phyloP scores from a whole-genome alignment of 2,797 vertebrate genomes.

The Typhlichthys subterraneus region DNA sequence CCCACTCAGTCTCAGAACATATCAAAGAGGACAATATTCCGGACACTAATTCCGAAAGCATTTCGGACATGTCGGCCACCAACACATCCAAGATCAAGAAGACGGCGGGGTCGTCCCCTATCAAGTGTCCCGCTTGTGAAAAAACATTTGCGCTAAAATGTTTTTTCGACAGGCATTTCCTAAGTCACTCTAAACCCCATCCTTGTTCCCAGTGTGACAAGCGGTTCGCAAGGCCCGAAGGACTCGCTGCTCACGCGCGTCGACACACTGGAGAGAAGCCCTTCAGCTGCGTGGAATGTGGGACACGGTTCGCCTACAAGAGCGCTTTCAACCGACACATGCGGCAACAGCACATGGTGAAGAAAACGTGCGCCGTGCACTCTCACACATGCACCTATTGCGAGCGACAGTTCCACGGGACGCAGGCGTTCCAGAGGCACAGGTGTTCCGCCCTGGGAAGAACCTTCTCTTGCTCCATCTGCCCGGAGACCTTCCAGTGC shows the following conservation, averaged over 20 bases:
- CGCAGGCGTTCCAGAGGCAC: slow-evolving; percentile 50
- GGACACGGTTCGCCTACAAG: slow-evolving; percentile 58
- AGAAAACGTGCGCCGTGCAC: neutral
- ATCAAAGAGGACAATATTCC: neutral
- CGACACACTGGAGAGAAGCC: slow-evolving; percentile 61
- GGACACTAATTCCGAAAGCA: neutral
- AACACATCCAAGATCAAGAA: neutral
- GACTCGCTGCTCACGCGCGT: slow-evolving; percentile 44
- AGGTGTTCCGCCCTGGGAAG: slow-evolving; percentile 50
- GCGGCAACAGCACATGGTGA: slow-evolving; percentile 41
- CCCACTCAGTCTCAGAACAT: neutral
- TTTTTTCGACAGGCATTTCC: slow-evolving; percentile 52
- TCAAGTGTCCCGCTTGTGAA: slow-evolving; percentile 47
- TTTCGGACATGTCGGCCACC: neutral
- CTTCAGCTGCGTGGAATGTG: slow-evolving; percentile 53
- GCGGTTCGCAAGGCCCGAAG: slow-evolving; percentile 37
- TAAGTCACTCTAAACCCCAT: slow-evolving; percentile 60
- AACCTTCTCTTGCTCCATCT: slow-evolving; percentile 57
- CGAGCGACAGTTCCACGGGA: slow-evolving; percentile 42
- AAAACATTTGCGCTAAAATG: slow-evolving; percentile 54
- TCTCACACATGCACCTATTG: slow-evolving; percentile 44
- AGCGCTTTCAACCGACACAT: slow-evolving; percentile 51
- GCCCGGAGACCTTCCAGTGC: slow-evolving; percentile 54
- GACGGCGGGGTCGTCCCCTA: neutral
- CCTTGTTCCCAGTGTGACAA: slow-evolving; percentile 57